phyloP scores from a whole-genome alignment of 2,113 vertebrate genomes.

The Zosterops japonicus region DNA sequence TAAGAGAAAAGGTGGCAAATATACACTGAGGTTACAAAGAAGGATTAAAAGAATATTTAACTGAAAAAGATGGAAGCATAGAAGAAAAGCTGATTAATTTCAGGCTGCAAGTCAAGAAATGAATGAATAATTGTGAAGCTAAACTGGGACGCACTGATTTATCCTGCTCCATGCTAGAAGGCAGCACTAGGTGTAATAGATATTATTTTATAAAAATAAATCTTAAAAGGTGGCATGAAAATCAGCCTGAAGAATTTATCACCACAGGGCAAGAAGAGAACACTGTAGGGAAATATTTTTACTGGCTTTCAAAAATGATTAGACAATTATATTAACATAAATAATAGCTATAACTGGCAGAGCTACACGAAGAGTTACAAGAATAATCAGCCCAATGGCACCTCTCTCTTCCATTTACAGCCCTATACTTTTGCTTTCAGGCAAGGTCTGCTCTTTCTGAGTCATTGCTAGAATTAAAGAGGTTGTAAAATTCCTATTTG shows the following conservation, averaged over 20 bases:
- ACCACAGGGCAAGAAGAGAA: neutral
- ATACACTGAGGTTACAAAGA: neutral
- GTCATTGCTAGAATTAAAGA: neutral
- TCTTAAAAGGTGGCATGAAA: conserved; percentile 18
- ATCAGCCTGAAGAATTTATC: conserved; percentile 27
- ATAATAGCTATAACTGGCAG: neutral
- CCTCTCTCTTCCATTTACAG: neutral
- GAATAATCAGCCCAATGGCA: neutral
- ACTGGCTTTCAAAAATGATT: neutral
- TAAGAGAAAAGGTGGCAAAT: neutral
- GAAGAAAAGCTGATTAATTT: conserved; percentile 19
- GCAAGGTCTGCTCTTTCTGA: neutral
- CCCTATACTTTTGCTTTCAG: neutral
- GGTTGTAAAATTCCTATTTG: neutral
- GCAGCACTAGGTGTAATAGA: neutral
- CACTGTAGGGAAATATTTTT: neutral
- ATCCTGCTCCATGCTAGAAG: neutral
- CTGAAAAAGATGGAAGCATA: neutral
- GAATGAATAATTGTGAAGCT: neutral
- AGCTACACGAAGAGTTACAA: neutral
- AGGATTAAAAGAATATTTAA: conserved; percentile 13
- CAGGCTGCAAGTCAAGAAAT: neutral
- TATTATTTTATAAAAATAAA: conserved; percentile 1
- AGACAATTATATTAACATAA: conserved; percentile 37
- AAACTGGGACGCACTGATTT: neutral